phyloP scores from a whole-genome alignment of 2,113 vertebrate species.

The Buteo buteo region DNA sequence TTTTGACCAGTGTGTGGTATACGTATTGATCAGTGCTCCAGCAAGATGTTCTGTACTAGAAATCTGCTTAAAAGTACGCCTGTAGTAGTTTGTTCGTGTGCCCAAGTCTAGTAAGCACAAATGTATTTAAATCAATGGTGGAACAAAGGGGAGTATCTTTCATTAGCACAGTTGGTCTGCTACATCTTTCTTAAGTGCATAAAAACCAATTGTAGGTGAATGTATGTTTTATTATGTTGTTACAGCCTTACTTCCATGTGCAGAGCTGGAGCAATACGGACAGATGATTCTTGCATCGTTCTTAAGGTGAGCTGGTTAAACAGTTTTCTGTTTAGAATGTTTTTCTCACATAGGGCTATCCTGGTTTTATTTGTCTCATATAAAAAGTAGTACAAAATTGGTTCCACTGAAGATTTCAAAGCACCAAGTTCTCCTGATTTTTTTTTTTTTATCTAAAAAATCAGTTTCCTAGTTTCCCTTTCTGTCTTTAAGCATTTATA shows the following conservation, averaged over 20 bases:
- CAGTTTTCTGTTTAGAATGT: not conserved
- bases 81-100: not conserved
- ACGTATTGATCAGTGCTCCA: not conserved
- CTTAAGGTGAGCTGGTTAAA: constrained; percentile 82
- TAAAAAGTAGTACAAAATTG: not conserved
- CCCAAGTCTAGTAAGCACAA: not conserved
- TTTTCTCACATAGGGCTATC: not conserved
- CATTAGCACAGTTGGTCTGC: not conserved
- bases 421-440: not conserved
- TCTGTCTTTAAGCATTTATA: not conserved
- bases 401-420: not conserved
- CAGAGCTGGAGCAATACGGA: constrained; percentile 93
- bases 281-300: constrained; percentile 89
- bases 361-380: not conserved
- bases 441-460: not conserved
- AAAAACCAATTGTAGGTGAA: not conserved
- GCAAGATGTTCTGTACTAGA: not conserved
- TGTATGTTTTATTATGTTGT: constrained; percentile 37
- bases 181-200: not conserved
- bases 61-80: not conserved
- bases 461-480: not conserved
- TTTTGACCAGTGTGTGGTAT: not conserved
- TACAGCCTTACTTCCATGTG: constrained; percentile 98
- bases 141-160: not conserved
- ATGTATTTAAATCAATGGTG: not conserved